Evolutionary conservation across 2,113 vertebrate genomes (phyloP), one percentile per base, ranked within the genome.

Genomic region (Amazona vittata): DNA sequence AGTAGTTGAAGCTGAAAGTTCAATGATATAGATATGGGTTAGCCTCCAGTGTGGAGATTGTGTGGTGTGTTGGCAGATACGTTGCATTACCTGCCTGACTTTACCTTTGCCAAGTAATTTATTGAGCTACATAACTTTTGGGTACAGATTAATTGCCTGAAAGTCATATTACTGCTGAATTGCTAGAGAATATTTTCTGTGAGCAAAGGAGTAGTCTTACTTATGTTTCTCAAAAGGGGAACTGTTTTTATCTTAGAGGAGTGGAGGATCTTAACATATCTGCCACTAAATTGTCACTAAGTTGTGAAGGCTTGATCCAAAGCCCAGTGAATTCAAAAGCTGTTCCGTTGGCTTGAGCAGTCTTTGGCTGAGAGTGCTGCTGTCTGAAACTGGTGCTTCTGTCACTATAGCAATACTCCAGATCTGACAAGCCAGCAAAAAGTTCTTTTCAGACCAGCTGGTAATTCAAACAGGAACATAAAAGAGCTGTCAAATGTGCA

Each of bases 311-410:
- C 43, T 97, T 91, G 74, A 91, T 89, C 87, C 52, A 71, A 71
- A 39, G 55, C 90, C 90, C 63, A 74, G 49, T 64, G 76, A 86
- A 89, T 88, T 92, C 28, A 67, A 69, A 86, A 46, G 6, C 46
- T 82, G 46, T 81, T 93, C 68, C 19, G 4, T 12, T 91, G 88
- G 70, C 57, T 64, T 50, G 62, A 82, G 44, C 4, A 8, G 52
- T 35, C 52, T 86, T 95, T 93, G 93, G 68, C 91, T 74, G 59
- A 83, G 63, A 68, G 10, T 86, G 46, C 76, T 86, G 73, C 68
- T 93, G 62, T 93, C 82, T 90, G n/a, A 79, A 94, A 76, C 65
- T n/a, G 59, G 43, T 93, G 29, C 74, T 87, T 87, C 70, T 94
- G 85, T 85, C 67, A 22, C 75, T 88, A 10, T 39, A 86, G 75